Evolutionary conservation across 2,888 invertebrate genomes (phyloP).

Genomic region (Ferdinandea cuprea): DNA sequence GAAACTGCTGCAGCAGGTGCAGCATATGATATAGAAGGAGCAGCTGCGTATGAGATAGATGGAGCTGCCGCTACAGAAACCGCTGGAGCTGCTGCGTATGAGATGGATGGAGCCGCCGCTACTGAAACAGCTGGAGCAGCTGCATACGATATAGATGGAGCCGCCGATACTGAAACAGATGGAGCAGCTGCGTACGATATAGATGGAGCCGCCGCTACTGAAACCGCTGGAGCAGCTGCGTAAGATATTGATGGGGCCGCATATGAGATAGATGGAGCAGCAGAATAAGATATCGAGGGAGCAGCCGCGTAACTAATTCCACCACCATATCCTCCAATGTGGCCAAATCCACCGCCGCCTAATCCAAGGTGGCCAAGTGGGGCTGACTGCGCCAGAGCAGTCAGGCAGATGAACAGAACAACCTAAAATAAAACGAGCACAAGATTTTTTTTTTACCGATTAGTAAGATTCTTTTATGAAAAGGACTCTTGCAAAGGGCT

Average conservation of each 20-base stretch:
- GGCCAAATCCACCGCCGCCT: conserved; percentile 72
- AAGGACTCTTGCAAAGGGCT: conserved; percentile 41
- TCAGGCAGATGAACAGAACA: conserved; percentile 78
- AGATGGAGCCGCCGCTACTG: conserved; percentile 70
- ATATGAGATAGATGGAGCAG: conserved; percentile 63
- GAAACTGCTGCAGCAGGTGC: conserved; percentile 65
- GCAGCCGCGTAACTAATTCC: conserved; percentile 62
- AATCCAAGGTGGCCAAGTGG: conserved; percentile 77
- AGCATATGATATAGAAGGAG: conserved; percentile 66
- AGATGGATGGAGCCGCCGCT: conserved; percentile 76
- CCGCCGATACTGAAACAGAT: conserved; percentile 48
- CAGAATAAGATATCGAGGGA: conserved; percentile 76
- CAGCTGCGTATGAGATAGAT: conserved; percentile 76
- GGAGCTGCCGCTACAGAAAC: conserved; percentile 69
- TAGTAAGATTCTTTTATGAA: conserved; percentile 44
- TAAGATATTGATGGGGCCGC: conserved; percentile 52
- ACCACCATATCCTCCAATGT: conserved; percentile 55
- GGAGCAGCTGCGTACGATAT: conserved; percentile 77
- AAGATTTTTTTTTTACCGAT: conserved; percentile 18
- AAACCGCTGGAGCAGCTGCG: conserved; percentile 59
- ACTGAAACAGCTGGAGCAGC: conserved; percentile 60
- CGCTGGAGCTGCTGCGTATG: conserved; percentile 70
- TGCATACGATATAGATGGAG: conserved; percentile 64
- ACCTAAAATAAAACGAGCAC: conserved; percentile 76
- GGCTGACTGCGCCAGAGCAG: conserved; percentile 77